Conservation (phyloP, 2,888 invertebrate species). For the Drosophila prolongata region DNA sequence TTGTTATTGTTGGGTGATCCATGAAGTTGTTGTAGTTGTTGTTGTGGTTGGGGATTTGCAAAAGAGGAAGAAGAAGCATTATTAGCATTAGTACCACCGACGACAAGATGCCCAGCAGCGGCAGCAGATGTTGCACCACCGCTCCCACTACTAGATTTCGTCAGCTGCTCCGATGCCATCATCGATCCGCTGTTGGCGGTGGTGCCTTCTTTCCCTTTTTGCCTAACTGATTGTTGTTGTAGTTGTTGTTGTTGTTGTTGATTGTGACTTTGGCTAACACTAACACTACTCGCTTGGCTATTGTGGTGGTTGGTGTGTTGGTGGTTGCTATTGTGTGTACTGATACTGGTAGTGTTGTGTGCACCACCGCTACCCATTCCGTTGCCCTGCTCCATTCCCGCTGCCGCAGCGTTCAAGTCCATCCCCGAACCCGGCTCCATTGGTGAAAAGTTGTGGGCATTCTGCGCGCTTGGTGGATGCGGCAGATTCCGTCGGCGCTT, state of each 20-base stretch:
- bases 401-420: conserved; percentile 16
- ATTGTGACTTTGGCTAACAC: conserved; percentile 41
- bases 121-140: conserved; percentile 83
- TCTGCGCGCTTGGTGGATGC: conserved; percentile 83
- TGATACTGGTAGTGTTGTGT: conserved; percentile 42
- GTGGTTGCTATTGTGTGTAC: conserved; percentile 41
- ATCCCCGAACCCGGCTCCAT: conserved; percentile 65
- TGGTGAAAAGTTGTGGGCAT: conserved; percentile 83
- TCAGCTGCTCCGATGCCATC: conserved; percentile 79
- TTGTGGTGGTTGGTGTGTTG: conserved; percentile 42
- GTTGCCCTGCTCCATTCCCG: conserved; percentile 29
- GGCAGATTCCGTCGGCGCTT: conserved; percentile 82
- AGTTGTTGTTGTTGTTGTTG: conserved; percentile 48
- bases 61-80: conserved; percentile 87
- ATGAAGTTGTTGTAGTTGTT: conserved; percentile 69
- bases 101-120: conserved; percentile 84
- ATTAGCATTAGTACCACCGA: conserved; percentile 87
- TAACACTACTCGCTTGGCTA: conserved; percentile 76
- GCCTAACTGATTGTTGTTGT: conserved; percentile 79
- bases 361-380: conserved; percentile 58
- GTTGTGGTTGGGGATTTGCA: conserved; percentile 84
- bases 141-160: conserved; percentile 84
- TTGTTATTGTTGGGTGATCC: conserved; percentile 71
- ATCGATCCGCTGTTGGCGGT: conserved; percentile 63
- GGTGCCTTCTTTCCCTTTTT: conserved; percentile 84